Conservation (phyloP, 2,888 invertebrate genomes). For the Agrilus cyanescens region DNA sequence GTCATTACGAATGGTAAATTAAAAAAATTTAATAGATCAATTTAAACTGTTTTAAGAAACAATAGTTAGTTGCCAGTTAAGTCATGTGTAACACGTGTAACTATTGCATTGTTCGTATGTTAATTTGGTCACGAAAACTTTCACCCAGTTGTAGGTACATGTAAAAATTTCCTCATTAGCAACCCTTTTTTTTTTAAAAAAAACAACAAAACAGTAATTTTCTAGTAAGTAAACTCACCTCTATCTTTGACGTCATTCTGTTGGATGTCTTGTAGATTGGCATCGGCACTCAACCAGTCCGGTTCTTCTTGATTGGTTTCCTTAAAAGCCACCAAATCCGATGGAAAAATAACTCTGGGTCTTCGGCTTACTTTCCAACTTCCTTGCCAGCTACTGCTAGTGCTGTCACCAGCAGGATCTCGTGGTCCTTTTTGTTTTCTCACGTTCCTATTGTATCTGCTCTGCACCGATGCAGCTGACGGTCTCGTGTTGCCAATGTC, state of each 20-base stretch:
- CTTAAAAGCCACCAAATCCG: slow-evolving; percentile 33
- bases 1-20: too few relatives aligned
- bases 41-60: too few relatives aligned
- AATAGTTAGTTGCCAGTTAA: too few relatives aligned
- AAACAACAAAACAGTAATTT: background rate
- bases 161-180: background rate
- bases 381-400: slow-evolving; percentile 15
- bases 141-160: background rate
- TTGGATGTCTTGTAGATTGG: slow-evolving; percentile 48
- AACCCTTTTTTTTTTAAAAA: background rate
- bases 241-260: slow-evolving; percentile 44
- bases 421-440: too few relatives aligned
- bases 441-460: background rate
- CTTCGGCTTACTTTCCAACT: slow-evolving; percentile 22
- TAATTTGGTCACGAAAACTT: too few relatives aligned
- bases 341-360: slow-evolving; percentile 35
- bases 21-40: too few relatives aligned
- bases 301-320: slow-evolving; percentile 27
- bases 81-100: too few relatives aligned
- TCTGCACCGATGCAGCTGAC: slow-evolving; percentile 11
- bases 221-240: slow-evolving; percentile 40
- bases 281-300: slow-evolving; percentile 21
- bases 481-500: slow-evolving; percentile 1
- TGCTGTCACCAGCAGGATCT: too few relatives aligned
- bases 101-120: too few relatives aligned